Base-by-base conservation (phyloP, 2,888 invertebrate genomes). In the Agonopterix alstromeriana region DNA sequence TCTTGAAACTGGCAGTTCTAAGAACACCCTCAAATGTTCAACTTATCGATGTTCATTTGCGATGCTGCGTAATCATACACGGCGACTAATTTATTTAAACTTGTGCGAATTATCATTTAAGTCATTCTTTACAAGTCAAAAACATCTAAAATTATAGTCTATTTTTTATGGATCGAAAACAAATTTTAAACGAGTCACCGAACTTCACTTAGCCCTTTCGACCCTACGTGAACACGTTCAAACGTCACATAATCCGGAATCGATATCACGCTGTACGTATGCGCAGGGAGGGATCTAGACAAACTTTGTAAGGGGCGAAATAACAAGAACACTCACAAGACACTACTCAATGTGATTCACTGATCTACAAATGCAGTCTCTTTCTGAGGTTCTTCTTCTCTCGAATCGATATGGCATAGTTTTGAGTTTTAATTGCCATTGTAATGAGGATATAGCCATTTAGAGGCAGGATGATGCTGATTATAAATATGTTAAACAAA, bases 251-350 rank as follows among this genome's bases (percentile, higher is more conserved):
- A 67, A 74, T 69, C 68, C 60, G 55, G 61, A 68, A 71, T 73
- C 74, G 67, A 77, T 76, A 74, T 62, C 63, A 67, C 61, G 68
- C 65, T 66, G 71, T 69, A 66, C 64, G 61, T 63, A 69, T 70
- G 66, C 12, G 9, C 43, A 42, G 47, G 12, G 42, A 11, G 14
- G 17, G 27, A 36, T 1, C 10, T 7, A 42, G 48, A 10, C 11
- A 36, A 38, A 9, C 1, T 36, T 0, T 8, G 27, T 27, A 5
- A 36, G 8, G 1, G 10, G 17, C 12, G 27, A 43, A 27, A 8
- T 43, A 4, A 38, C 3, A n/a, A 9, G 3, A 38, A 0, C n/a
- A 38, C 10, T n/a, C 38, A 38, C 38, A 38, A n/a, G 38, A 10
- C 38, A 2, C 2, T 38, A 9, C 38, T 38, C 10, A 9, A 38